These are phyloP conservation scores for Crenichthys baileyi DNA, from an alignment of 2,797 vertebrate species.

Conservation along the genomic window DNA sequence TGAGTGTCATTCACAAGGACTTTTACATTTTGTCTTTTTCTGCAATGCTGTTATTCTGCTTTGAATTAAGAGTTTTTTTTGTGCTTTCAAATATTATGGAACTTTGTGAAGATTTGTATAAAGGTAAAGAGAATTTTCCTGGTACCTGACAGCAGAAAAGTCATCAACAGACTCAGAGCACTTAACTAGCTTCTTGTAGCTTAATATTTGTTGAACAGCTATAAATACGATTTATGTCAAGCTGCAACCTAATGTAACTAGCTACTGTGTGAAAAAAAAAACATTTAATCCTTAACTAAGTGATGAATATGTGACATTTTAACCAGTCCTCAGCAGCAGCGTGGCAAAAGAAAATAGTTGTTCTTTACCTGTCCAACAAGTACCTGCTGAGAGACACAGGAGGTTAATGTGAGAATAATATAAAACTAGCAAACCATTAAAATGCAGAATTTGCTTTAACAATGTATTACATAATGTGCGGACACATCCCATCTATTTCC, in stretches of 20 bases:
- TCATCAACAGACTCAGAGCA: not conserved
- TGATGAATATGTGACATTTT: constrained; percentile 31
- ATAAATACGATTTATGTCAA: not conserved
- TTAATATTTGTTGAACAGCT: not conserved
- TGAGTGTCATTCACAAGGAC: not conserved
- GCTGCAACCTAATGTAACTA: not conserved
- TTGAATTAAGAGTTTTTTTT: not conserved
- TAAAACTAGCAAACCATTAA: constrained; percentile 54
- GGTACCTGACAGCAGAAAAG: not conserved
- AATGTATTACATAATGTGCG: constrained; percentile 53
- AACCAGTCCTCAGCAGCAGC: constrained; percentile 17
- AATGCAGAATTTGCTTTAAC: constrained; percentile 45
- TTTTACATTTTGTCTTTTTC: not conserved
- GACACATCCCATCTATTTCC: constrained; percentile 50
- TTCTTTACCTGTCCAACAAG: constrained; percentile 38
- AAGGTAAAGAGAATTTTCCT: not conserved
- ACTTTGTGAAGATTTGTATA: not conserved
- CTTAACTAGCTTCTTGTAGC: not conserved
- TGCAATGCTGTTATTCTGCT: not conserved
- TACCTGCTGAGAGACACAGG: constrained; percentile 52
- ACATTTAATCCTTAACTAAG: not conserved
- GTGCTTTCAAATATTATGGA: not conserved
- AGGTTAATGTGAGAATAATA: constrained; percentile 54
- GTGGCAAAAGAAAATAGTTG: constrained; percentile 31
- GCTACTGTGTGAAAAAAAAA: not conserved